Percentiles rank a stretch among this genome's conserved stretches.
Evolutionary conservation across 1,140 invertebrate genomes (phyloP).

Genomic region (Drosophila watanabei): DNA sequence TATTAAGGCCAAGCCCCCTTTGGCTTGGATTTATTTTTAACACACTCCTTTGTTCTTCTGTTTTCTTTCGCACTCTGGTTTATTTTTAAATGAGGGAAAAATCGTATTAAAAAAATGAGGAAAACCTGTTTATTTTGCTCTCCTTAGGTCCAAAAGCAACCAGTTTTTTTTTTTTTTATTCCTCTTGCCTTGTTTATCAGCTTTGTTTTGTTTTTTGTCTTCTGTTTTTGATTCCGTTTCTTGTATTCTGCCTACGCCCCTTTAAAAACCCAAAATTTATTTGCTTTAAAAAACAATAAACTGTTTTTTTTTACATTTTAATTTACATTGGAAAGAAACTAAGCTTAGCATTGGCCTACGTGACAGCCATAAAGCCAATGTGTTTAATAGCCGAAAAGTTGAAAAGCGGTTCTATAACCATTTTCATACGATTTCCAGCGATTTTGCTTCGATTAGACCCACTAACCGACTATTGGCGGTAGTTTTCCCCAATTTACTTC

Average conservation of each 20-base stretch:
- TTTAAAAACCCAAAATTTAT: slow-evolving; percentile 36
- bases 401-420: slow-evolving; percentile 61
- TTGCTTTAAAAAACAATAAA: slow-evolving; percentile 45
- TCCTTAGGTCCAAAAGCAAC: slow-evolving; percentile 37
- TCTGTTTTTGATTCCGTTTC: slow-evolving; percentile 27
- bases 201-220: slow-evolving; percentile 35
- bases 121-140: slow-evolving; percentile 46
- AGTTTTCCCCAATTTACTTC: slow-evolving; percentile 53
- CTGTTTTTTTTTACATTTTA: slow-evolving; percentile 50
- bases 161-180: slow-evolving; percentile 64
- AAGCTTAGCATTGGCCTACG: slow-evolving; percentile 57
- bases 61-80: slow-evolving; percentile 32
- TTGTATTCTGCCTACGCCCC: slow-evolving; percentile 36
- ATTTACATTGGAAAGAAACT: slow-evolving; percentile 41
- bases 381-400: slow-evolving; percentile 14
- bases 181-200: slow-evolving; percentile 42
- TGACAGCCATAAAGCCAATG: slow-evolving; percentile 44
- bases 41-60: slow-evolving; percentile 30
- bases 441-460: slow-evolving; percentile 36
- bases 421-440: slow-evolving; percentile 4
- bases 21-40: slow-evolving; percentile 35
- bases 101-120: slow-evolving; percentile 25
- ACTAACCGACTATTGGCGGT: slow-evolving; percentile 27
- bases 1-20: slow-evolving; percentile 27
- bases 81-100: slow-evolving; percentile 37